phyloP scores from a whole-genome alignment of 2,888 invertebrate genomes.

The Trichacis sp. region DNA sequence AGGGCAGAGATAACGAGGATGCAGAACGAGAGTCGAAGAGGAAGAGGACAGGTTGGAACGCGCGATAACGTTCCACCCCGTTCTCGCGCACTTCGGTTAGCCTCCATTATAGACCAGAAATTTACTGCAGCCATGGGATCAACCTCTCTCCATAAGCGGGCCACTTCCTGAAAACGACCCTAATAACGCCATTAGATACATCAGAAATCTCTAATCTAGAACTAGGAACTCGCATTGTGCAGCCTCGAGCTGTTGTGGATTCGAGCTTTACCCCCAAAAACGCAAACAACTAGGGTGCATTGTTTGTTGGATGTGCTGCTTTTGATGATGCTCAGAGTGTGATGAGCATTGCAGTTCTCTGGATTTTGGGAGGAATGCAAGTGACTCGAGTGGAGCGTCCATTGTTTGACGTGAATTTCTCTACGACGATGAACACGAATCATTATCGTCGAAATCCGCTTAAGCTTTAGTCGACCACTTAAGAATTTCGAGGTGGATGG shows the following conservation, averaged over 20 bases:
- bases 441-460: too few species aligned
- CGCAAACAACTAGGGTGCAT: slow-evolving; percentile 24
- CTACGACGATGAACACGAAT: too few species aligned
- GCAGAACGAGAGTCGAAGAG: slow-evolving; percentile 31
- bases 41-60: slow-evolving; percentile 35
- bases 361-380: too few species aligned
- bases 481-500: too few species aligned
- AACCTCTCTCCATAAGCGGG: slow-evolving; percentile 55
- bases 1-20: slow-evolving; percentile 34
- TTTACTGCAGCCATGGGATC: slow-evolving; percentile 61
- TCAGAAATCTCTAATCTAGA: slow-evolving; percentile 61
- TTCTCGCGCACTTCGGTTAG: slow-evolving; percentile 52
- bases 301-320: slow-evolving; percentile 30
- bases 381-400: too few species aligned
- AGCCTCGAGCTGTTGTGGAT: slow-evolving; percentile 18
- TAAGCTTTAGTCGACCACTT: too few species aligned
- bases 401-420: too few species aligned
- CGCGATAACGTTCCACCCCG: slow-evolving; percentile 47
- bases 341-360: too few species aligned
- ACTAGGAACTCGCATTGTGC: slow-evolving; percentile 35
- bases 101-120: slow-evolving; percentile 60
- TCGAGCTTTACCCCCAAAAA: slow-evolving; percentile 28
- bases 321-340: too few species aligned
- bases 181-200: slow-evolving; percentile 66
- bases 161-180: slow-evolving; percentile 57